Conservation (phyloP, 1,140 invertebrate species). For the Odontomachus brunneus region DNA sequence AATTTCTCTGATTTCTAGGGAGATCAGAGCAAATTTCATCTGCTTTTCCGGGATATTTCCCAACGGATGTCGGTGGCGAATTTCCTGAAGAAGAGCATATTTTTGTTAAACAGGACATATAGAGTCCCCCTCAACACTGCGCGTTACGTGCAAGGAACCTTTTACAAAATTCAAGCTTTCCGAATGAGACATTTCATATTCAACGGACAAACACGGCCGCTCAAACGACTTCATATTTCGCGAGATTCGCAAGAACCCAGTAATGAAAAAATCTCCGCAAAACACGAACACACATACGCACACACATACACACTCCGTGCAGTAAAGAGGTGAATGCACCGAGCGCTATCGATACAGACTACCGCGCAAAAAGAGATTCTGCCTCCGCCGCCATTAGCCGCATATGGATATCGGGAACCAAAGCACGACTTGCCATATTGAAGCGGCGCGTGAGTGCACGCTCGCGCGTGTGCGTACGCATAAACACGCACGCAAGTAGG, state of each 20-base stretch:
- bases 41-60: neutral
- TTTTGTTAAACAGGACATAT: conserved; percentile 1
- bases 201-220: neutral
- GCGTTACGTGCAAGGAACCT: neutral
- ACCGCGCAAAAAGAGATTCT: conserved; percentile 53
- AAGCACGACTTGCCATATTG: conserved; percentile 43
- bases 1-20: too few relatives aligned
- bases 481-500: conserved; percentile 12
- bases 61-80: neutral
- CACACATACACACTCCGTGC: too few relatives aligned
- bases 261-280: conserved; percentile 28
- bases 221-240: conserved; percentile 28
- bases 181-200: conserved; percentile 38
- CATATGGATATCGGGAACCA: conserved; percentile 52
- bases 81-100: neutral
- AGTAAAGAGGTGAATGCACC: conserved; percentile 51
- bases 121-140: too few relatives aligned
- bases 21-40: too few relatives aligned
- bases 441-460: conserved; percentile 19
- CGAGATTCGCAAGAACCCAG: conserved; percentile 12
- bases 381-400: conserved; percentile 41
- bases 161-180: conserved; percentile 3
- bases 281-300: too few relatives aligned
- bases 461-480: conserved; percentile 7
- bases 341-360: conserved; percentile 51